These are phyloP conservation scores for Salvelinus fontinalis DNA, from an alignment of 2,113 vertebrate genomes.

Conservation along the genomic window DNA sequence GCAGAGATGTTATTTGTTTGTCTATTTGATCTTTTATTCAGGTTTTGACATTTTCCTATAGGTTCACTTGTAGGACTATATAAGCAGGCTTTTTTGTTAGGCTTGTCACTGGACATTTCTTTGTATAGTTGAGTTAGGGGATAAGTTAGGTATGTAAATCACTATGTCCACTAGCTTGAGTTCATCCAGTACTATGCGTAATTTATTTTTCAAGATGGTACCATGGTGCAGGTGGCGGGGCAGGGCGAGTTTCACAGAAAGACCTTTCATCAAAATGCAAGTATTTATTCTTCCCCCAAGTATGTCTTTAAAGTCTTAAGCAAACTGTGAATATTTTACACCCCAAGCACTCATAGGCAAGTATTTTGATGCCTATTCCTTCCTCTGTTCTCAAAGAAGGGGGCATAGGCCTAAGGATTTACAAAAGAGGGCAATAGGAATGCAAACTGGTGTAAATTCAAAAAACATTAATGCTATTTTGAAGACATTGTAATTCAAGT, in stretches of 20 bases:
- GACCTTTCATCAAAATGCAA: slow-evolving; percentile 17
- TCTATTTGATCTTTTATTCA: background rate
- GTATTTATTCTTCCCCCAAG: slow-evolving; percentile 9
- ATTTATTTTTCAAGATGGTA: slow-evolving; percentile 17
- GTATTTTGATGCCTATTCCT: too few relatives aligned
- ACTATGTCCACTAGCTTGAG: slow-evolving; percentile 4
- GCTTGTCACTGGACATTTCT: background rate
- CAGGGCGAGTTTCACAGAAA: slow-evolving; percentile 14
- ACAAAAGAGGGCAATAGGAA: too few relatives aligned
- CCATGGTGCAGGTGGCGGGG: slow-evolving; percentile 11
- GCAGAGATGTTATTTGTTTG: slow-evolving; percentile 1
- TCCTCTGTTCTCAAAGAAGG: too few relatives aligned
- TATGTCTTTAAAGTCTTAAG: background rate
- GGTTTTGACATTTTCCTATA: background rate
- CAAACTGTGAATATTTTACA: too few relatives aligned
- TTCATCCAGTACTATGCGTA: slow-evolving; percentile 5
- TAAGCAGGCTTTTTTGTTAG: background rate
- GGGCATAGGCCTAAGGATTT: too few relatives aligned
- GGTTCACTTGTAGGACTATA: background rate
- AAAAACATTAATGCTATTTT: too few relatives aligned
- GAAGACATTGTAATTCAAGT: too few relatives aligned
- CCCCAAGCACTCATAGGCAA: too few relatives aligned
- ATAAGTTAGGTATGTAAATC: background rate
- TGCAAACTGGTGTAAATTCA: too few relatives aligned
- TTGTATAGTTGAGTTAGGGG: background rate